A percentile compares a stretch with the other conserved stretches of the same genome.
phyloP scores from a whole-genome alignment of 2,888 invertebrate species.

The Dimorphilus gyrociliatus region DNA sequence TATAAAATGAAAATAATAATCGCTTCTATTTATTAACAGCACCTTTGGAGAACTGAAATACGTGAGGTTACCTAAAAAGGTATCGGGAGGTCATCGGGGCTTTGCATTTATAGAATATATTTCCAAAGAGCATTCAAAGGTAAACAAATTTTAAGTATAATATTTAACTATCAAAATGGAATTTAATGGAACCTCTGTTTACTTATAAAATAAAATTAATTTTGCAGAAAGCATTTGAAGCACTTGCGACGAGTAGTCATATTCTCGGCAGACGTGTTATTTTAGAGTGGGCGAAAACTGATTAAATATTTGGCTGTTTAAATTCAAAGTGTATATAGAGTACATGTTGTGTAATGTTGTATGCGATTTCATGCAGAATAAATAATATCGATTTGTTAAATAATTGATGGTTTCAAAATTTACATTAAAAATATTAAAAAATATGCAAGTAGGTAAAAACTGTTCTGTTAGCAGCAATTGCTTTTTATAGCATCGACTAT shows the following conservation, averaged over 20 bases:
- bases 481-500: too few relatives aligned
- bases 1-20: constrained; percentile 2
- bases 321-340: too few relatives aligned
- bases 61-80: constrained; percentile 73
- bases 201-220: constrained; percentile 4
- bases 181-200: background rate
- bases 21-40: constrained; percentile 40
- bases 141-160: constrained; percentile 27
- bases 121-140: constrained; percentile 77
- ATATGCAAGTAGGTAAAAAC: too few relatives aligned
- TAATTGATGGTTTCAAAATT: too few relatives aligned
- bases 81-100: constrained; percentile 69
- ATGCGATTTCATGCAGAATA: too few relatives aligned
- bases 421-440: too few relatives aligned
- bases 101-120: constrained; percentile 90
- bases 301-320: too few relatives aligned
- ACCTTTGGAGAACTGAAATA: constrained; percentile 83
- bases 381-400: too few relatives aligned
- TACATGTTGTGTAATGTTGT: too few relatives aligned
- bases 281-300: constrained; percentile 75
- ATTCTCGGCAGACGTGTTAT: constrained; percentile 87
- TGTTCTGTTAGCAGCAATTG: too few relatives aligned
- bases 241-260: constrained; percentile 87
- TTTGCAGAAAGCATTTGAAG: constrained; percentile 68
- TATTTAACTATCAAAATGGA: constrained; percentile 3